A percentile compares a stretch with the other conserved stretches of the same genome.
Conservation (phyloP, 2,113 vertebrate species). For the Ailuropoda melanoleuca region DNA sequence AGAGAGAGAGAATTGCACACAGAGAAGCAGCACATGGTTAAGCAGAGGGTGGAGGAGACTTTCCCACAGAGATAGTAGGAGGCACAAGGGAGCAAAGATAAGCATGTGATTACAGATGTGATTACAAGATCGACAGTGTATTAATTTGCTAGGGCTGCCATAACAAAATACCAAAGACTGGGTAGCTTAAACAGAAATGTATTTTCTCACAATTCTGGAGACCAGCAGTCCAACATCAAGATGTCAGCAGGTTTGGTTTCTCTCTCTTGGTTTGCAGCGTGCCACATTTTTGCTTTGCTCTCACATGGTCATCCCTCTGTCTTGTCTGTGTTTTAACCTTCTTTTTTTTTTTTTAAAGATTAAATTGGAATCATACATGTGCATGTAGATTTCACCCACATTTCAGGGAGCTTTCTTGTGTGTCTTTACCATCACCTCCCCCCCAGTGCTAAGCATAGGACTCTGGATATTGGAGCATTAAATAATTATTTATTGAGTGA, state of each 20-base stretch:
- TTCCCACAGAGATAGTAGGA: not conserved
- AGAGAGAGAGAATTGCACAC: not conserved
- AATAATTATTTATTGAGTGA: not conserved
- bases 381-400: not conserved
- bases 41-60: rapidly evolving
- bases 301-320: not conserved
- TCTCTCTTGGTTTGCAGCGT: not conserved
- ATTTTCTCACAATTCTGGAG: not conserved
- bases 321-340: not conserved
- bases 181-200: not conserved
- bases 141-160: not conserved
- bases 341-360: no score
- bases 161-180: not conserved
- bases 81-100: not conserved
- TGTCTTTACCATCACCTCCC: not conserved
- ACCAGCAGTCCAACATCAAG: not conserved
- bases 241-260: not conserved
- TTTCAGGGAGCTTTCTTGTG: not conserved
- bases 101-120: not conserved
- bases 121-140: not conserved
- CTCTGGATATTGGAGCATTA: not conserved
- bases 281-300: not conserved
- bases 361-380: not conserved
- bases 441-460: not conserved
- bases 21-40: not conserved